phyloP scores from a whole-genome alignment of 1,140 invertebrate genomes.

The Drosophila nebulosa region DNA sequence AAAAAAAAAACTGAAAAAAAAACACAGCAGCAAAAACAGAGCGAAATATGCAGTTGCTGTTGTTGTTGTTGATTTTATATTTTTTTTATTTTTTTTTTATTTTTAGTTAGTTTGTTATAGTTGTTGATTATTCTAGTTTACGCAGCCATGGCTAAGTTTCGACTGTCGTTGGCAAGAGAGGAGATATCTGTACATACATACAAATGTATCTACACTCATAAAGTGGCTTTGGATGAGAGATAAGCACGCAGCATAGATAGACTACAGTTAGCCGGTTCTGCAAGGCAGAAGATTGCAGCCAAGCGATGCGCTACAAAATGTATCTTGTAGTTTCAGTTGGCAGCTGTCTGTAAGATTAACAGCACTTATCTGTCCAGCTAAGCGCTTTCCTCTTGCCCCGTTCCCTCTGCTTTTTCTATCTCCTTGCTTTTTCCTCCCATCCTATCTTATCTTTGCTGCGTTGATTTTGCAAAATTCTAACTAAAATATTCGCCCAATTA shows the following conservation, averaged over 20 bases:
- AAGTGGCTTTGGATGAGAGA: slow-evolving; percentile 25
- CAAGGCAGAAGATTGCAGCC: slow-evolving; percentile 52
- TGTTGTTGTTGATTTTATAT: background rate
- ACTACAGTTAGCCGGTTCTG: slow-evolving; percentile 71
- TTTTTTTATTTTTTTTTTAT: background rate
- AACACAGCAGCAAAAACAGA: background rate
- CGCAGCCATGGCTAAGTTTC: slow-evolving; percentile 44
- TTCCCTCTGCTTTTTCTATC: background rate
- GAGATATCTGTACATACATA: too few species aligned
- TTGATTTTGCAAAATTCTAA: slow-evolving; percentile 51
- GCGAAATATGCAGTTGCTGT: background rate
- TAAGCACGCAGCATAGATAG: slow-evolving; percentile 42
- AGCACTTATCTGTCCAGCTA: slow-evolving; percentile 46
- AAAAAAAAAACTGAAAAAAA: background rate
- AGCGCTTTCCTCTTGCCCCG: background rate
- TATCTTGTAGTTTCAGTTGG: slow-evolving; percentile 39
- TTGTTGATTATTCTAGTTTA: slow-evolving; percentile 9
- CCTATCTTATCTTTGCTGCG: slow-evolving; percentile 55
- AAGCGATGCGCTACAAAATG: slow-evolving; percentile 54
- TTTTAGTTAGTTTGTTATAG: slow-evolving; percentile 1
- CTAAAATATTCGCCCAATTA: slow-evolving; percentile 59
- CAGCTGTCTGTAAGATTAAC: slow-evolving; percentile 56
- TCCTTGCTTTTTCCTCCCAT: background rate
- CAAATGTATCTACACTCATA: slow-evolving; percentile 61
- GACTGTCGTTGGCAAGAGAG: slow-evolving; percentile 45